These are phyloP conservation scores for Cirrhinus molitorella DNA, from an alignment of 2,797 vertebrate species.

Conservation along the genomic window DNA sequence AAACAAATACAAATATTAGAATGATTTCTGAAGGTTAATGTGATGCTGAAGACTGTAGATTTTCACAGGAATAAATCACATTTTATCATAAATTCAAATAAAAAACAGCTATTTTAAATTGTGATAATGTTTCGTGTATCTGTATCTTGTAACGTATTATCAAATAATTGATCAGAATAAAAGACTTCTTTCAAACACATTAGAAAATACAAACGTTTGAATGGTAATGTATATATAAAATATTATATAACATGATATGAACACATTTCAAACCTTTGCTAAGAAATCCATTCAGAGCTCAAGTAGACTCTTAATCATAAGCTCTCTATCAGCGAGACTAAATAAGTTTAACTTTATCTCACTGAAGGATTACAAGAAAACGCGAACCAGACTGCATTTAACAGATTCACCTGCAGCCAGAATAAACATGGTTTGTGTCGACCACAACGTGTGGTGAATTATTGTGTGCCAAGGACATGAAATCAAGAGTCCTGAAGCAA, in stretches of 20 bases:
- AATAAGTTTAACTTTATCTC: neutral
- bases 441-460: neutral
- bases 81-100: neutral
- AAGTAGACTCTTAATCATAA: neutral
- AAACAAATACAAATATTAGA: neutral
- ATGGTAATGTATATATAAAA: neutral
- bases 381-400: neutral
- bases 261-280: neutral
- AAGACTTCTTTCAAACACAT: neutral
- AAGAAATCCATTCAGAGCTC: neutral
- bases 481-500: constrained; percentile 9
- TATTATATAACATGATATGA: neutral
- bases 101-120: neutral
- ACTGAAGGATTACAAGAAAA: neutral
- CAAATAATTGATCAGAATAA: neutral
- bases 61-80: neutral
- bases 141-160: neutral
- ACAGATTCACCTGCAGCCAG: neutral
- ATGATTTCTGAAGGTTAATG: neutral
- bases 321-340: neutral
- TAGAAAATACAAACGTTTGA: neutral
- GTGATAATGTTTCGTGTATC: neutral
- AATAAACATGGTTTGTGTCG: neutral
- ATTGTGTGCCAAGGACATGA: neutral
- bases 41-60: neutral